Percentiles rank a stretch among this genome's conserved stretches.
phyloP scores from a whole-genome alignment of 2,888 invertebrate species.

The Ornithoptera alexandrae region DNA sequence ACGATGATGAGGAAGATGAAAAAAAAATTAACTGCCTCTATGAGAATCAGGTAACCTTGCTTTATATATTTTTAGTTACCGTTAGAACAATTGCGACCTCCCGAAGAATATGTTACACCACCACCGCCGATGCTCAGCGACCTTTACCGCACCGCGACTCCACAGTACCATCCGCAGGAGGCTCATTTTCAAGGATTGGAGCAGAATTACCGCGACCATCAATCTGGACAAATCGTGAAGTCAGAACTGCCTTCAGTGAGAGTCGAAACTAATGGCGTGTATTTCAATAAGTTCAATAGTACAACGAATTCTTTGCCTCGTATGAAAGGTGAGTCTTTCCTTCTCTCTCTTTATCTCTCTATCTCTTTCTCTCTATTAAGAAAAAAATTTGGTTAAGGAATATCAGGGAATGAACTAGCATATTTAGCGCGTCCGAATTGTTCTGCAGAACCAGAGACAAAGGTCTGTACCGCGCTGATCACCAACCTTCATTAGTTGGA shows the following conservation, averaged over 20 bases:
- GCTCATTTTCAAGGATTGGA: constrained; percentile 56
- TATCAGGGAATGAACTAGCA: background rate
- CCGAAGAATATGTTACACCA: constrained; percentile 62
- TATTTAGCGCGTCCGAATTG: no score
- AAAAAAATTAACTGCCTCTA: background rate
- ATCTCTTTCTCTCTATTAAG: background rate
- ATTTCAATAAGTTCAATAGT: constrained; percentile 47
- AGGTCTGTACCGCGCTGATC: no score
- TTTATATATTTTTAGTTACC: constrained; percentile 50
- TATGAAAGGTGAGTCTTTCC: constrained; percentile 13
- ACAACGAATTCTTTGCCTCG: constrained; percentile 23
- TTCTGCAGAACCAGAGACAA: no score
- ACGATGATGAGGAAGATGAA: background rate
- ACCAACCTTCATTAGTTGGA: no score
- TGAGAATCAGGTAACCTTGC: background rate
- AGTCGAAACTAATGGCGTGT: constrained; percentile 60
- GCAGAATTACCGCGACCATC: constrained; percentile 39
- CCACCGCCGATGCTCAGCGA: constrained; percentile 63
- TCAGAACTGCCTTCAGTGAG: constrained; percentile 67
- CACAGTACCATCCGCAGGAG: constrained; percentile 57
- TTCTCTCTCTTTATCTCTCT: background rate
- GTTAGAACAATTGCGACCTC: constrained; percentile 70
- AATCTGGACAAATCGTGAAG: constrained; percentile 51
- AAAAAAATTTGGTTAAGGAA: background rate
- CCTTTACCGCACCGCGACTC: constrained; percentile 43